Base-by-base conservation (phyloP, 2,797 vertebrate species). In the Enteromius fasciolatus region DNA sequence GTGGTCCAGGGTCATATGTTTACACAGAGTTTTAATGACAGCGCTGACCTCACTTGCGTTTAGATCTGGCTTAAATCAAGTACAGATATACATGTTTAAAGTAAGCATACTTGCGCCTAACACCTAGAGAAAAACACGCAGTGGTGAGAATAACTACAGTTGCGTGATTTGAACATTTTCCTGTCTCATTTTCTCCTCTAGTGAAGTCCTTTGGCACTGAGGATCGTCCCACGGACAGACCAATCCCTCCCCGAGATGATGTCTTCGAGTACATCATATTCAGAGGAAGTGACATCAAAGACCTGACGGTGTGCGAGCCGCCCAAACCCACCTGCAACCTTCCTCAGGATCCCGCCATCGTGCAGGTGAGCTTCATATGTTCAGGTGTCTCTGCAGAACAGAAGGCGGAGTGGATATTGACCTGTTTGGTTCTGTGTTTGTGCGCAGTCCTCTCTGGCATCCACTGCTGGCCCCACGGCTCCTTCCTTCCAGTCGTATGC, bases 261-360 rank as follows among this genome's bases (percentile, higher is more conserved):
- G 95, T 99, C 23, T 99, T 98, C 69, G 98, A 99, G 89, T 99
- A 99, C 83, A 99, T 99, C 77, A 99, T 99, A 88, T 99, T 99
- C 86, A 92, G 98, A 20, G 98, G 97, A 66, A 99, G 98, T 76
- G 98, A 99, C 85, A 99, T 99, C 68, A 99, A 99, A 91, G 98
- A 99, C 85, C 93, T 99, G n/a, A 99, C 98, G 0, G 98, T 99
- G 5, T 99, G 98, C 89, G 98, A 99, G 91, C 97, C 97, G 0
- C 98, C 98, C 10, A 99, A 99, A 89, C 96, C 97, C 59, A 95
- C 97, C 18, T 97, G 96, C 88, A 94, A 93, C 64, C 93, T 99
- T 89, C 97, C 98, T 79, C 98, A 99, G 92, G 98, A 99, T 89
- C 98, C 98, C 66, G 98, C 98, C 83, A 99, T 99, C 31, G 98